Base-by-base conservation (phyloP, 1,140 invertebrate species). In the Listronotus oregonensis region DNA sequence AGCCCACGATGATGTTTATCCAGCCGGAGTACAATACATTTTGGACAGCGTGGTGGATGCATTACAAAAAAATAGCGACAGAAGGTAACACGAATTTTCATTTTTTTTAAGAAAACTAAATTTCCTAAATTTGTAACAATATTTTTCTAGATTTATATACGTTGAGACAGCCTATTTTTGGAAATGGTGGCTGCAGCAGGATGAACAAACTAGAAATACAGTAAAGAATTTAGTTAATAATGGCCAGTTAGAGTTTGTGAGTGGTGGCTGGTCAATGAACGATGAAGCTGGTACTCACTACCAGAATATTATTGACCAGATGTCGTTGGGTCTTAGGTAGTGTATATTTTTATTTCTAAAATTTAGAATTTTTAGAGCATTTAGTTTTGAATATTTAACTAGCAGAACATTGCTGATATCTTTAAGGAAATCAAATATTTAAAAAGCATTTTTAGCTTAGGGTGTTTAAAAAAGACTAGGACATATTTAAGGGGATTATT, bases 21-120 rank as follows among this genome's bases (percentile, higher is more conserved):
- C 84, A 40, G 92, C 90, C 10, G 92, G 90, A 1, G 93, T 95
- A 0, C 90, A 93, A 75, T 95, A 95, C 72, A 97, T 97, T 62
- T 74, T 98, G 9, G 93, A 96, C 77, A 92, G 92, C 0, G 94
- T 96, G 0, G 81, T 97, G 6, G 81, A 86, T 15, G 89, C 91
- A 58, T 81, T 98, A 0, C 74, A 86, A 63, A 85, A 88, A 64
- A 86, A 96, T 80, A 85, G 90, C 0, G 78, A 80, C 1, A 83
- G 88, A 79, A 86, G 85, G 87, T 86, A 75, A 77, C 0, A 14
- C 4, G n/a, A n/a, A n/a, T n/a, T n/a, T n/a, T n/a, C n/a, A n/a
- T n/a, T n/a, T n/a, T n/a, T n/a, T n/a, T n/a, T n/a, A n/a, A n/a
- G n/a, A n/a, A n/a, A n/a, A n/a, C n/a, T n/a, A 52, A 10, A 52